Evolutionary conservation across 2,113 vertebrate species (phyloP), one percentile per base, ranked within the genome.

Genomic region (Macquaria australasica): DNA sequence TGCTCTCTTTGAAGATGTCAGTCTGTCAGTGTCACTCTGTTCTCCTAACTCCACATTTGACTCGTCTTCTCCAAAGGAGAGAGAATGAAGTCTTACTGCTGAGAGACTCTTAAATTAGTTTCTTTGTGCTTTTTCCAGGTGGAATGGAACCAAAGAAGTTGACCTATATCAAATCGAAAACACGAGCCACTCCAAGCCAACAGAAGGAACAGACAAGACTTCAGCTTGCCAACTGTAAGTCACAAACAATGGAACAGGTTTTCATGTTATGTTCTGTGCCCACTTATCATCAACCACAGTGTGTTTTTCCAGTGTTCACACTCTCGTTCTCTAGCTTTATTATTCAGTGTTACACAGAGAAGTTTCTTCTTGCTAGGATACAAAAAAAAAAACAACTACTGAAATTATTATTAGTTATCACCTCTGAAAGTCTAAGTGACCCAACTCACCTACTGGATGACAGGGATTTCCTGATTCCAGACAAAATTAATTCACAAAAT

Each of bases 211-310:
- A 87, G 84, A 91, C 87, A 0, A 90, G 93, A 64, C 88, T 94
- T 50, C 94, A 94, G 88, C 89, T 94, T 2, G 92, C 94, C 59
- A 94, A 90, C 90, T 94, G 93, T 95, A 90, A 95, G 94, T 34
- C 34, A 31, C 28, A 78, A 8, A 23, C 25, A 16, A 50, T 9
- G 23, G 5, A 84, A 3, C 37, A 48, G 50, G 23, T 76, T 73
- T 37, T 25, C 18, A 8, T 23, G 34, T 62, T 58, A 23, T 41
- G 34, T 43, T 67, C 28, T 78, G 23, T 28, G 20, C 10, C 16
- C 21, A 21, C 11, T 28, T 39, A 64, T 45, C 21, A 11, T 39
- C 31, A 25, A n/a, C 25, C 41, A 63, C 50, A 63, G 25, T 43
- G 39, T 66, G 34, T n/a, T 64, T n/a, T 64, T 53, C 5, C 20